These are phyloP conservation scores for Celastrina argiolus DNA, from an alignment of 2,888 invertebrate species.

Conservation along the genomic window DNA sequence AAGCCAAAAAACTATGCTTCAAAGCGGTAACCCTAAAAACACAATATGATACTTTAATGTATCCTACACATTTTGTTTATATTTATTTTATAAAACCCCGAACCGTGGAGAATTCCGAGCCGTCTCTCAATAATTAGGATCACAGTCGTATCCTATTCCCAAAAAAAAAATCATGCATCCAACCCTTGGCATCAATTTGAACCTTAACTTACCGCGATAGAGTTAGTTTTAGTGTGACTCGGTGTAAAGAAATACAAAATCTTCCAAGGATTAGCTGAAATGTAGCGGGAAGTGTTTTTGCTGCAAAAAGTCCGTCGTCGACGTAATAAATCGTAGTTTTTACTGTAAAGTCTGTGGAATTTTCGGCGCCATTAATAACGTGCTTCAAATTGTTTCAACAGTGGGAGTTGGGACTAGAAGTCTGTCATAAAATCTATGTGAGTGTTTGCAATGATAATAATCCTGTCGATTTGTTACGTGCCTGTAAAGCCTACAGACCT, in stretches of 20 bases:
- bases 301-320: conserved; percentile 18
- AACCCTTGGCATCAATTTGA: background rate
- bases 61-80: conserved; percentile 6
- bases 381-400: background rate
- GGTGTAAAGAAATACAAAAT: conserved; percentile 6
- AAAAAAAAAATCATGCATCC: background rate
- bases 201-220: background rate
- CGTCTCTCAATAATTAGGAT: background rate
- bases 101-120: background rate
- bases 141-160: background rate
- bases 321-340: conserved; percentile 12
- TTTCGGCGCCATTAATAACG: conserved; percentile 18
- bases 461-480: too few relatives aligned
- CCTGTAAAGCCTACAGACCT: too few relatives aligned
- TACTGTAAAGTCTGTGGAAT: conserved; percentile 4
- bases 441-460: too few relatives aligned
- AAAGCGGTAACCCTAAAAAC: background rate
- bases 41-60: conserved; percentile 7
- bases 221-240: background rate
- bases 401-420: background rate
- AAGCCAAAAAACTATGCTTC: too few relatives aligned
- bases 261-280: conserved; percentile 13
- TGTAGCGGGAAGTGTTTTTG: conserved; percentile 6
- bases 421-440: too few relatives aligned
- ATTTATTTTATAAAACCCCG: conserved; percentile 2